A percentile compares a stretch with the other conserved stretches of the same genome.
Conservation (phyloP, 2,113 vertebrate genomes). For the Forbesichthys papilliferus region DNA sequence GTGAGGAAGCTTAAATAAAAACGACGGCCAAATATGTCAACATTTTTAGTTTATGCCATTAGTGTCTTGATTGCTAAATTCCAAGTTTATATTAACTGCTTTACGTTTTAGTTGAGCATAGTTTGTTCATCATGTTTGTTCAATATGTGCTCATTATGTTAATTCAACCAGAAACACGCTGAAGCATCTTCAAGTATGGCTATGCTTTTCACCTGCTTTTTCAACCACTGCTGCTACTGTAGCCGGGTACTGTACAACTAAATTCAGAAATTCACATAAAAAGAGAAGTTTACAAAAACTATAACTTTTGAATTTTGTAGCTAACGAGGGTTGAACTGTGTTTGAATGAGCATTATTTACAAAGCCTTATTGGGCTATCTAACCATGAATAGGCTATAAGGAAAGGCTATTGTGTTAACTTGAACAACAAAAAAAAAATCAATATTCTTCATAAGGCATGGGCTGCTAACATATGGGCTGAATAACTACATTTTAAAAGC, state of each 20-base stretch:
- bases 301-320: constrained; percentile 60
- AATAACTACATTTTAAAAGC: constrained; percentile 50
- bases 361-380: constrained; percentile 56
- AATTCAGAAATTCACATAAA: constrained; percentile 74
- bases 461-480: constrained; percentile 40
- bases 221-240: constrained; percentile 81
- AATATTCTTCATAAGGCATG: constrained; percentile 33
- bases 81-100: constrained; percentile 83
- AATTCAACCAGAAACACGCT: constrained; percentile 83
- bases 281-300: constrained; percentile 48
- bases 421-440: constrained; percentile 14
- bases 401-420: constrained; percentile 26
- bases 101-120: constrained; percentile 83
- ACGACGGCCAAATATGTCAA: constrained; percentile 80
- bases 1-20: constrained; percentile 80
- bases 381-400: constrained; percentile 14
- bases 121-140: constrained; percentile 82
- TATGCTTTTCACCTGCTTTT: constrained; percentile 86
- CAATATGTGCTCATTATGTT: constrained; percentile 87
- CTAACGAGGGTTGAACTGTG: constrained; percentile 72
- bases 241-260: constrained; percentile 85
- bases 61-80: constrained; percentile 92
- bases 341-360: constrained; percentile 57
- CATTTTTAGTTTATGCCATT: constrained; percentile 80
- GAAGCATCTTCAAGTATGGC: constrained; percentile 98